Percentiles rank a stretch among this genome's conserved stretches.
Conservation (phyloP, 2,113 vertebrate species). For the Gnathonemus longibarbis region DNA sequence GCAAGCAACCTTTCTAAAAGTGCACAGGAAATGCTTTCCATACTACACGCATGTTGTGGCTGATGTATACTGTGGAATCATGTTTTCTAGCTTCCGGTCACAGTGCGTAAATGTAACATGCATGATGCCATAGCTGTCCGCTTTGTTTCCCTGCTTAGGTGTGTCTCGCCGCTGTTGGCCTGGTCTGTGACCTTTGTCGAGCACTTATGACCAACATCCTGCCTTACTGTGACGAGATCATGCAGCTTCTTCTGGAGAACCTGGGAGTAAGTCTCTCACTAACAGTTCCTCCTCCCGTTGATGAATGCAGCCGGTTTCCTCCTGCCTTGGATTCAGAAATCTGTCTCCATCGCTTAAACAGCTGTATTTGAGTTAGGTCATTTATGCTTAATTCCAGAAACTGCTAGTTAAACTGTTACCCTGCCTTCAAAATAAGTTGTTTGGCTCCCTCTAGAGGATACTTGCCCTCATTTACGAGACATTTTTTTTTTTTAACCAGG, state of each 20-base stretch:
- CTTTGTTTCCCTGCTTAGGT: conserved; percentile 64
- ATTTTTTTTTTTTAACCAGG: not conserved
- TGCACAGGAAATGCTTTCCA: not conserved
- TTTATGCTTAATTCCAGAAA: not conserved
- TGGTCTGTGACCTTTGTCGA: conserved; percentile 90
- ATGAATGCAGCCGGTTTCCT: not conserved
- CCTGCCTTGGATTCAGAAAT: not conserved
- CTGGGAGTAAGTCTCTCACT: conserved; percentile 74
- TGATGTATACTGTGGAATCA: not conserved
- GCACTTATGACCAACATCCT: conserved; percentile 90
- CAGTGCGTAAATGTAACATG: not conserved
- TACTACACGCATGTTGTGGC: not conserved
- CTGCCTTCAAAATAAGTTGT: not conserved
- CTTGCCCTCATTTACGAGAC: not conserved
- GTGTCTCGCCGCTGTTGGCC: conserved; percentile 86
- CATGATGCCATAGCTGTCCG: not conserved
- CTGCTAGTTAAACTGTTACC: not conserved
- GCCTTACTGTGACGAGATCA: conserved; percentile 94
- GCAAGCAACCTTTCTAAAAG: not conserved
- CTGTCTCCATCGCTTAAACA: not conserved
- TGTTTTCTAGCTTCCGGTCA: not conserved
- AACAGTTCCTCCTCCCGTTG: not conserved
- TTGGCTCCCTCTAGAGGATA: conserved; percentile 3
- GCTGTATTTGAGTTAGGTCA: not conserved
- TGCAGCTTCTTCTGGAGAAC: conserved; percentile 95